A percentile compares a stretch with the other conserved stretches of the same genome.
phyloP scores from a whole-genome alignment of 2,797 vertebrate genomes.

The Varecia variegata region DNA sequence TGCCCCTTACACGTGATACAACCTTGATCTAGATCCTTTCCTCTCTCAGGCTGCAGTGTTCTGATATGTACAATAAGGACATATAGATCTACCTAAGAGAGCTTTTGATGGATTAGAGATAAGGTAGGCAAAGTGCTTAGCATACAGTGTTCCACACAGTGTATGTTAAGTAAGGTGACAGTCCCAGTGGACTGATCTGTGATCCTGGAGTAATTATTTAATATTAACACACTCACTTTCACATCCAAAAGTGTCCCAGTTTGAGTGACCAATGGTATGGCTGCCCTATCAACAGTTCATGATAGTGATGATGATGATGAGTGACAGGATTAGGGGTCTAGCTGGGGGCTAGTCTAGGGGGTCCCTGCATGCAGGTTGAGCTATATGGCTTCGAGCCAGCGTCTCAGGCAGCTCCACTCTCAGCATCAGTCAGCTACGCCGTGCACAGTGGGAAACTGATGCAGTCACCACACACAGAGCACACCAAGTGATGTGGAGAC shows the following conservation, averaged over 20 bases:
- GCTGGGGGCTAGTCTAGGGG: background rate
- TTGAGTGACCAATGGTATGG: background rate
- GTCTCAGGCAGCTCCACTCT: background rate
- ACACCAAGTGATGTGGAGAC: background rate
- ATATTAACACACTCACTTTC: background rate
- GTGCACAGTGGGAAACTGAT: background rate
- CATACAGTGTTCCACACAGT: background rate
- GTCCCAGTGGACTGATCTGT: background rate
- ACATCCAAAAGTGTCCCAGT: background rate
- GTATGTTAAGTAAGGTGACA: background rate
- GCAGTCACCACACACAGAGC: rapidly evolving
- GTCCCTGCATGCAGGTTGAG: background rate
- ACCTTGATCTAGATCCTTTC: background rate
- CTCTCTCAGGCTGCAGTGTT: background rate
- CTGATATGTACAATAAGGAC: background rate
- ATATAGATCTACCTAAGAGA: background rate
- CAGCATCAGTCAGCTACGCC: too few relatives aligned
- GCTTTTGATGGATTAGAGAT: background rate
- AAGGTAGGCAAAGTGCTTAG: background rate
- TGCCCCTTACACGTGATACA: background rate
- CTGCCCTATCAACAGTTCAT: background rate
- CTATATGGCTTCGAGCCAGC: background rate
- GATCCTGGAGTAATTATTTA: background rate
- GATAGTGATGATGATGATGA: background rate
- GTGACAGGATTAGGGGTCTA: background rate